phyloP scores from a whole-genome alignment of 2,888 invertebrate species.

The Sminthurinus aureus region DNA sequence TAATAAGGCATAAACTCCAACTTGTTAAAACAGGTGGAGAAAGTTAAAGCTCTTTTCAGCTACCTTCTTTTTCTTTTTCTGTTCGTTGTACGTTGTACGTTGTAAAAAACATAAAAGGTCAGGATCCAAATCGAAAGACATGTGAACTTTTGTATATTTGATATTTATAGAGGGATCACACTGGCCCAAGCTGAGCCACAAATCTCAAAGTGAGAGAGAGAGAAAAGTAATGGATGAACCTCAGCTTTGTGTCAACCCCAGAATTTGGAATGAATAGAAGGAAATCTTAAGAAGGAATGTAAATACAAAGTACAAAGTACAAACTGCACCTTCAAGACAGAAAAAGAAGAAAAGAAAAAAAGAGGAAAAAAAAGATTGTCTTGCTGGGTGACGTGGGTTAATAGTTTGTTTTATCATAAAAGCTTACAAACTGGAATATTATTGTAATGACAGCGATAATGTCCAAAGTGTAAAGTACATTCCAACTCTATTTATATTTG shows the following conservation, averaged over 20 bases:
- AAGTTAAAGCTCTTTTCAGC: conserved; percentile 18
- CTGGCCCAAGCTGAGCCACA: too few species aligned
- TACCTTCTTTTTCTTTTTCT: background rate
- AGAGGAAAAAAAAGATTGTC: background rate
- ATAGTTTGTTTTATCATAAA: conserved; percentile 37
- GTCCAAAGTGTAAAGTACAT: background rate
- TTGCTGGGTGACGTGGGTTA: conserved; percentile 12
- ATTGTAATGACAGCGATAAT: conserved; percentile 5
- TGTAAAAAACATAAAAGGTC: background rate
- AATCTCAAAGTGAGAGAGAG: background rate
- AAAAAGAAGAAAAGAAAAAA: background rate
- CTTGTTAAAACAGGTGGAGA: conserved; percentile 30
- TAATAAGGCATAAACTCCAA: background rate
- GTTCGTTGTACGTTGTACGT: background rate
- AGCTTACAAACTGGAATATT: conserved; percentile 35
- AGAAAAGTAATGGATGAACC: conserved; percentile 14
- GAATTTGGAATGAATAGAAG: background rate
- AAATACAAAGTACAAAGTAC: too few species aligned
- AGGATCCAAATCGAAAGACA: background rate
- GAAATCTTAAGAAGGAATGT: background rate
- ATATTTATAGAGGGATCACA: too few species aligned
- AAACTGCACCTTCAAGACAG: background rate
- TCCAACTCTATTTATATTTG: background rate
- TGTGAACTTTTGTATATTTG: too few species aligned
- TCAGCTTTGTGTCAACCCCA: conserved; percentile 2